Evolutionary conservation across 2,113 vertebrate genomes (phyloP).

Genomic region (Athene cunicularia): DNA sequence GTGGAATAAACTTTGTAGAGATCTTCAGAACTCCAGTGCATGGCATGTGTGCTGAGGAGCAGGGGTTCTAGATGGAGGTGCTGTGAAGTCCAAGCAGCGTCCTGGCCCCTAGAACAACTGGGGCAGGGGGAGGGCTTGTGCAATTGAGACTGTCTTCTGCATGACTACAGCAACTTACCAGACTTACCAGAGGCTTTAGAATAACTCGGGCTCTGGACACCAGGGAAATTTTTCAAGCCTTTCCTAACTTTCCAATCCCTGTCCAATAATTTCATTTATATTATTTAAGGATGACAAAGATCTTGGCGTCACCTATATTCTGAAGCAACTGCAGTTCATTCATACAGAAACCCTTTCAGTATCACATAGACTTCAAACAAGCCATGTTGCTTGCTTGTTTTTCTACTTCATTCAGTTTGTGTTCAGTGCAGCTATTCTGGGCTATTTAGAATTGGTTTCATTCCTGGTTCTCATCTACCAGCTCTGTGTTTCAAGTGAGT

Average conservation of each 20-base stretch:
- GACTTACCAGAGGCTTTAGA: not conserved
- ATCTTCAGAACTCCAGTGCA: not conserved
- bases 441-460: not conserved
- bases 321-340: not conserved
- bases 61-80: not conserved
- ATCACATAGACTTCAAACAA: not conserved
- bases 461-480: not conserved
- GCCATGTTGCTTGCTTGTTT: not conserved
- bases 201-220: not conserved
- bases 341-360: not conserved
- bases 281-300: not conserved
- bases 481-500: not conserved
- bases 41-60: not conserved
- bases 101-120: not conserved
- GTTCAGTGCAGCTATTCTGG: not conserved
- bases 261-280: not conserved
- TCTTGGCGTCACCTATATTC: not conserved
- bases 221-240: not conserved
- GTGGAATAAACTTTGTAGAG: not conserved
- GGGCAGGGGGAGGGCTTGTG: not conserved
- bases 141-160: not conserved
- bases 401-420: not conserved
- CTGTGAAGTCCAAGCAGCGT: not conserved
- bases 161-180: not conserved
- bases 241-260: not conserved